Evolutionary conservation across 2,113 vertebrate species (phyloP).

Genomic region (Paradisaea rubra): DNA sequence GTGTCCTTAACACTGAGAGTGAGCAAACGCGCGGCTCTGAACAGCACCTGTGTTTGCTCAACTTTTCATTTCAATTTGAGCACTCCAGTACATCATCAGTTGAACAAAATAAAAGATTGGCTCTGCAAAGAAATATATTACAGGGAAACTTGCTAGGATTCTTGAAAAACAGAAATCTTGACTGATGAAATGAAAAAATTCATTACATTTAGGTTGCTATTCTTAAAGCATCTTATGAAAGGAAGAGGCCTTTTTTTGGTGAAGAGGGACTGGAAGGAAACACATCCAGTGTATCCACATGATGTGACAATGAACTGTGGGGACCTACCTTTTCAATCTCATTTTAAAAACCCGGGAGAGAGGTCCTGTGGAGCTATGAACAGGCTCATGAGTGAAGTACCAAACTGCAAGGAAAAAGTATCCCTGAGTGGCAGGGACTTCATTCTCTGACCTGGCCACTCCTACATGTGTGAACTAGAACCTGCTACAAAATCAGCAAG

Average conservation of each 20-base stretch:
- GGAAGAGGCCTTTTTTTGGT: not conserved
- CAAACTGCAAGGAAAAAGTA: not conserved
- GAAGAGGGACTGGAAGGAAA: not conserved
- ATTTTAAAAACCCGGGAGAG: not conserved
- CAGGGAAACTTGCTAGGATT: not conserved
- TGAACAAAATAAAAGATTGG: not conserved
- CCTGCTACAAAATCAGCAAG: not conserved
- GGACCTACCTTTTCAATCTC: not conserved
- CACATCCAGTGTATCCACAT: not conserved
- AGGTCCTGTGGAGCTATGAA: not conserved
- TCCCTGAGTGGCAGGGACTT: not conserved
- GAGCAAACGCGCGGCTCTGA: not conserved
- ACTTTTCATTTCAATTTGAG: constrained; percentile 19
- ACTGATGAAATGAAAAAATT: not conserved
- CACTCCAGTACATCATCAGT: not conserved
- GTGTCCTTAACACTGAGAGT: not conserved
- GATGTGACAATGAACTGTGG: not conserved
- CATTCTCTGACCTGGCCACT: not conserved
- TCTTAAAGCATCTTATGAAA: not conserved
- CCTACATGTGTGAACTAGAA: not conserved
- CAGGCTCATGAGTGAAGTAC: not conserved
- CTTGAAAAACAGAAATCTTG: not conserved
- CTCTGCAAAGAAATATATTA: not conserved
- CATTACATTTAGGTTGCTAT: not conserved
- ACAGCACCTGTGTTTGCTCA: constrained; percentile 16